These are phyloP conservation scores for Echinops telfairi DNA, from an alignment of 2,113 vertebrate genomes.

Conservation along the genomic window DNA sequence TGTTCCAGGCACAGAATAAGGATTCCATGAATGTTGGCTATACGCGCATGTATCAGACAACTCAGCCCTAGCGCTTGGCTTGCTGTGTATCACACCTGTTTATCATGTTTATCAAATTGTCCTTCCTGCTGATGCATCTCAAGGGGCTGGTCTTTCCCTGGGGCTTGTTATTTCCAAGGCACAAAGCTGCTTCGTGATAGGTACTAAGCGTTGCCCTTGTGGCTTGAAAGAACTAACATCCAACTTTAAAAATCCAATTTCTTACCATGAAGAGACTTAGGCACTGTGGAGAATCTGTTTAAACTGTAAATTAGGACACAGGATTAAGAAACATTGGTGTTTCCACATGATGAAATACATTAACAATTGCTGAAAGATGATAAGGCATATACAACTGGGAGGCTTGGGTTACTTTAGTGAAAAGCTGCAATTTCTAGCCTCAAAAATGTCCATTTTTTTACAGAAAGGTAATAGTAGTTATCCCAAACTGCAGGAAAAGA, in stretches of 20 bases:
- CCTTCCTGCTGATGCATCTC: slow-evolving; percentile 26
- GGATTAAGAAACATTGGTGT: slow-evolving; percentile 23
- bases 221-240: slow-evolving; percentile 33
- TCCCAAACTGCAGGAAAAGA: neutral
- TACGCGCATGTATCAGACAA: rapidly evolving
- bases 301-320: slow-evolving; percentile 31
- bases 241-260: neutral
- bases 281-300: neutral
- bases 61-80: rapidly evolving
- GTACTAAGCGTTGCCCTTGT: neutral
- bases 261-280: neutral
- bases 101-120: neutral
- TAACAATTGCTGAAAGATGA: slow-evolving; percentile 13
- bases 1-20: neutral
- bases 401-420: slow-evolving; percentile 21
- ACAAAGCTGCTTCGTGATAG: neutral
- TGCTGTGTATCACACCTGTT: neutral
- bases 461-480: neutral
- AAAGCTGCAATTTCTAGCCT: neutral
- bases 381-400: neutral
- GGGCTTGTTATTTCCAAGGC: slow-evolving; percentile 18
- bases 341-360: neutral
- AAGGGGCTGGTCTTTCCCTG: neutral
- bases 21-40: rapidly evolving
- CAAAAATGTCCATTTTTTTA: neutral